Conservation (phyloP, 2,797 vertebrate genomes). For the Peromyscus attwateri region DNA sequence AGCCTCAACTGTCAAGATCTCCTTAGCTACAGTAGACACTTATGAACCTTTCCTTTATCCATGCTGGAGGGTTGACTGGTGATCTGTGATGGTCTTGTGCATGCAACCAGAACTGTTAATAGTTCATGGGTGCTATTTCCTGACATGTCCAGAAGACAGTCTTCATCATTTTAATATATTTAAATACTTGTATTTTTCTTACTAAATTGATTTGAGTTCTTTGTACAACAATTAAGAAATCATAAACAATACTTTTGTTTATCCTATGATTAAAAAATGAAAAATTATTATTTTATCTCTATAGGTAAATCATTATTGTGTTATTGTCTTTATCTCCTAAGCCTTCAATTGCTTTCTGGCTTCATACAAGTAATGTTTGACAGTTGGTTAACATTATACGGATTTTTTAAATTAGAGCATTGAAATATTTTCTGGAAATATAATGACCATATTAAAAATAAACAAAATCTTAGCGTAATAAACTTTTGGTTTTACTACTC, state of each 20-base stretch:
- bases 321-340: constrained; percentile 4
- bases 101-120: neutral
- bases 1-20: neutral
- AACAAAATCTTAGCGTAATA: neutral
- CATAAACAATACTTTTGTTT: neutral
- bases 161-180: neutral
- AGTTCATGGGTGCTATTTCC: no score
- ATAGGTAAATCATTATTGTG: neutral
- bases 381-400: neutral
- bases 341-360: neutral
- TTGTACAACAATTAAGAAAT: neutral
- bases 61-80: no score
- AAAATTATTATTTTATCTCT: neutral
- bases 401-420: neutral
- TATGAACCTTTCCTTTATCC: neutral
- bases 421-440: constrained; percentile 8
- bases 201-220: neutral
- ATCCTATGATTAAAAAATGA: neutral
- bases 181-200: neutral
- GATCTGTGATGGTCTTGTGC: neutral
- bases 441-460: constrained; percentile 10
- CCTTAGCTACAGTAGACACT: no score
- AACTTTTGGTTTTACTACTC: neutral
- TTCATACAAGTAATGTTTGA: constrained; percentile 13
- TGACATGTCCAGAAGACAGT: neutral